Evolutionary conservation across 2,113 vertebrate genomes (phyloP), one percentile per base, ranked within the genome.

Genomic region (Calyptomena viridis): DNA sequence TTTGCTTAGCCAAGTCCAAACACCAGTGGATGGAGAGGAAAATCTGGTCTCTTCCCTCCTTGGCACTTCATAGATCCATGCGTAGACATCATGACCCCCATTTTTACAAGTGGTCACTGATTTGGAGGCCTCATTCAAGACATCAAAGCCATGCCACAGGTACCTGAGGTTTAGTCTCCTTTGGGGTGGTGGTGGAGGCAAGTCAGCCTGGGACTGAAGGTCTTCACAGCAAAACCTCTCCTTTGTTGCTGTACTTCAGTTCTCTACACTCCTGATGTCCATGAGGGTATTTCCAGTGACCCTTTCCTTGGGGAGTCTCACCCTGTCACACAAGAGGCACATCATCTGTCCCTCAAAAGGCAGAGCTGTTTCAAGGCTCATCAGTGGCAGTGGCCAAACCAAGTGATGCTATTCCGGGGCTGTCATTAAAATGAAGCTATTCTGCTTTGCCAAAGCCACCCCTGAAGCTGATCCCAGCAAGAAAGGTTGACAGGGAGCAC

Each of bases 401-500:
- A 53, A 90, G 55, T 1, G 6, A 69, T 42, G 92, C n/a, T 71
- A 0, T 84, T 91, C 30, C 84, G 75, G 44, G 69, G 62, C 66
- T 87, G 84, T 56, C 93, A 89, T 0, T 44, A 62, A 83, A 87
- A 76, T 83, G 62, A 93, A 91, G 53, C 40, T n/a, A 22, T 62
- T 60, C 1, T 1, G 58, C 69, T 85, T 87, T 69, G 44, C 90
- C 71, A 79, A 76, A 94, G 53, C 66, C 87, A 89, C 50, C 27
- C 60, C 49, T 82, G 76, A 72, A 86, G 64, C 59, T 64, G 62
- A 69, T 84, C 68, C 74, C 56, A 68, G 62, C 53, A 66, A 72
- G 81, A 84, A 91, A 92, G 90, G 53, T 62, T 94, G 94, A 78
- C 74, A 73, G 66, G 73, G 90, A 97, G 84, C 96, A 93, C 77